Percentiles rank a stretch among this genome's conserved stretches.
phyloP scores from a whole-genome alignment of 2,888 invertebrate genomes.

The Heliconius sara region DNA sequence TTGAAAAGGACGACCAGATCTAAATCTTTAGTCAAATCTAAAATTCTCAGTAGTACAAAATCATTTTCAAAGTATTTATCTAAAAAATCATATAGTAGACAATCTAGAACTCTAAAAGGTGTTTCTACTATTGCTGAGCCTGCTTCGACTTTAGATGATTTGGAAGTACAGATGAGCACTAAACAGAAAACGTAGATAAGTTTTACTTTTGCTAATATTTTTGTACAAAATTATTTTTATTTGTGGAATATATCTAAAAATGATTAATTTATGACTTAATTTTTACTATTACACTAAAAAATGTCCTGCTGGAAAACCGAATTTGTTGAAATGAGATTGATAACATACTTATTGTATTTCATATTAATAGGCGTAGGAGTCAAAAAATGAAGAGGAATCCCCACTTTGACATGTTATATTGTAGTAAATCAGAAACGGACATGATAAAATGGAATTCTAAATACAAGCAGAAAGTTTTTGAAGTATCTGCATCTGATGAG shows the following conservation, averaged over 20 bases:
- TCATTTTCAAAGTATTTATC: constrained; percentile 54
- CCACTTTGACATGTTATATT: constrained; percentile 73
- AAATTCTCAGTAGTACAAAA: constrained; percentile 51
- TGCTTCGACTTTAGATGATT: constrained; percentile 60
- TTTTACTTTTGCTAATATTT: background rate
- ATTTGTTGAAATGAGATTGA: background rate
- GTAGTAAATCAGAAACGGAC: constrained; percentile 75
- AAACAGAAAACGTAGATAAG: constrained; percentile 45
- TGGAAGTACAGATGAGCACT: constrained; percentile 58
- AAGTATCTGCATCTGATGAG: constrained; percentile 78
- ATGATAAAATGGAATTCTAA: constrained; percentile 82
- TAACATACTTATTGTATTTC: background rate
- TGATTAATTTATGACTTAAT: background rate
- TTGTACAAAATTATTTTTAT: background rate
- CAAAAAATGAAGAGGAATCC: constrained; percentile 59
- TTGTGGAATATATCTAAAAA: background rate
- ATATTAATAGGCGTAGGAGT: constrained; percentile 19
- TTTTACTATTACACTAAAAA: constrained; percentile 5
- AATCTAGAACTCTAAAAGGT: constrained; percentile 49
- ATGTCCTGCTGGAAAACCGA: background rate
- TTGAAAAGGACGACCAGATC: constrained; percentile 54
- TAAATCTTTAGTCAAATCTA: constrained; percentile 52
- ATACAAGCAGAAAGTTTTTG: constrained; percentile 72
- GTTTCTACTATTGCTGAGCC: constrained; percentile 45
- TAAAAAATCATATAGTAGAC: constrained; percentile 50